These are phyloP conservation scores for Gopherus flavomarginatus DNA, from an alignment of 2,113 vertebrate genomes.

Conservation along the genomic window DNA sequence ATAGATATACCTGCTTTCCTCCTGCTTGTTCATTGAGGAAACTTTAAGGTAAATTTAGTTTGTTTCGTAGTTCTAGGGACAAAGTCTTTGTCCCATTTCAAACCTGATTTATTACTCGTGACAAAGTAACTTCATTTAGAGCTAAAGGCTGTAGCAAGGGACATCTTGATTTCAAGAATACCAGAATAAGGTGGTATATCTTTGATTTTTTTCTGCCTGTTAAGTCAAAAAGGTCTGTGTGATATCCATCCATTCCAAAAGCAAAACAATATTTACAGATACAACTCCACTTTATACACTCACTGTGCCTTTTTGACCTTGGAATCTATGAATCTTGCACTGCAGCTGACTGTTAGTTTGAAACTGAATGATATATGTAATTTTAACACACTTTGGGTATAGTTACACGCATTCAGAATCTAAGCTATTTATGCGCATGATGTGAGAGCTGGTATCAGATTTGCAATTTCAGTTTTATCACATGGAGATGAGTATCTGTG, in stretches of 20 bases:
- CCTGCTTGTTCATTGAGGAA: too few relatives aligned
- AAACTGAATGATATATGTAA: background rate
- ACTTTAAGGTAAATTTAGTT: too few relatives aligned
- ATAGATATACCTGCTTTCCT: too few relatives aligned
- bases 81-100: too few relatives aligned
- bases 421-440: background rate
- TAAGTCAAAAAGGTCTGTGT: background rate
- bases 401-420: background rate
- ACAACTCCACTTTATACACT: background rate
- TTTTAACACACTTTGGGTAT: background rate
- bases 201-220: background rate
- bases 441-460: rapidly evolving
- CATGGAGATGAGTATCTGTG: background rate
- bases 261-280: background rate
- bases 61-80: too few relatives aligned
- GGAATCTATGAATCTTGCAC: too few relatives aligned
- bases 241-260: background rate
- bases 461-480: slow-evolving; percentile 4
- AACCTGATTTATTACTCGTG: too few relatives aligned
- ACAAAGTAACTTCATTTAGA: too few relatives aligned
- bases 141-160: too few relatives aligned
- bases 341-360: background rate
- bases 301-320: too few relatives aligned
- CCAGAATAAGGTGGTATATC: background rate
- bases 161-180: too few relatives aligned